A percentile compares a stretch with the other conserved stretches of the same genome.
Conservation (phyloP, 2,113 vertebrate genomes). For the Procavia capensis region DNA sequence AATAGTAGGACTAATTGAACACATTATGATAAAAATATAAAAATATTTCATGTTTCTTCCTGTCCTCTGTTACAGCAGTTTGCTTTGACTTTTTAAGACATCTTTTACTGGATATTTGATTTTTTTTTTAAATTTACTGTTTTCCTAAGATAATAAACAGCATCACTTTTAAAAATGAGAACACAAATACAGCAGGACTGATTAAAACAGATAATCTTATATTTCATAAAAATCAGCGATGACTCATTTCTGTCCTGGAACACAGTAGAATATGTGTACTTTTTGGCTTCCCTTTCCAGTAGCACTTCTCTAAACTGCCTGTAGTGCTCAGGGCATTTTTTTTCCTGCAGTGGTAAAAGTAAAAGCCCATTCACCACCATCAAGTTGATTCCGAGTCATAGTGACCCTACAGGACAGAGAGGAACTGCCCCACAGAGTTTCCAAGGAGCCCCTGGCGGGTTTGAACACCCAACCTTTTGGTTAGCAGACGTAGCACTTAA, state of each 20-base stretch:
- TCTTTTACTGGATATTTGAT: not conserved
- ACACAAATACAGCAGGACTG: not conserved
- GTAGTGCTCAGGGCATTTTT: not conserved
- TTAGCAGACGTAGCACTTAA: too few relatives aligned
- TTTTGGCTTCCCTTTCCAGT: not conserved
- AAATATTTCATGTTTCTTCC: not conserved
- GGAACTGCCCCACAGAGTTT: too few relatives aligned
- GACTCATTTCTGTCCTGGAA: not conserved
- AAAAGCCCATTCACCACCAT: too few relatives aligned
- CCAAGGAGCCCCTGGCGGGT: too few relatives aligned
- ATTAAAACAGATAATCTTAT: not conserved
- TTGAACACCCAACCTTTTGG: too few relatives aligned
- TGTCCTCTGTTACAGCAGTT: not conserved
- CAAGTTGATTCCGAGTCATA: too few relatives aligned
- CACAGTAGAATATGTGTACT: not conserved
- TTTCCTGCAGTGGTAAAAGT: not conserved
- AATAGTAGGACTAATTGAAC: not conserved
- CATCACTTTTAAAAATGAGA: not conserved
- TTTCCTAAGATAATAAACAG: not conserved
- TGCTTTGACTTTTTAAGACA: slow-evolving; percentile 11
- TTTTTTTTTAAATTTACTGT: not conserved
- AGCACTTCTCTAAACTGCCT: not conserved
- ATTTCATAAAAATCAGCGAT: not conserved
- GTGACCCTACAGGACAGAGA: too few relatives aligned
- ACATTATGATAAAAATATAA: slow-evolving; percentile 36